Base-by-base conservation (phyloP, 2,888 invertebrate genomes). In the Heterodera filipjevi region DNA sequence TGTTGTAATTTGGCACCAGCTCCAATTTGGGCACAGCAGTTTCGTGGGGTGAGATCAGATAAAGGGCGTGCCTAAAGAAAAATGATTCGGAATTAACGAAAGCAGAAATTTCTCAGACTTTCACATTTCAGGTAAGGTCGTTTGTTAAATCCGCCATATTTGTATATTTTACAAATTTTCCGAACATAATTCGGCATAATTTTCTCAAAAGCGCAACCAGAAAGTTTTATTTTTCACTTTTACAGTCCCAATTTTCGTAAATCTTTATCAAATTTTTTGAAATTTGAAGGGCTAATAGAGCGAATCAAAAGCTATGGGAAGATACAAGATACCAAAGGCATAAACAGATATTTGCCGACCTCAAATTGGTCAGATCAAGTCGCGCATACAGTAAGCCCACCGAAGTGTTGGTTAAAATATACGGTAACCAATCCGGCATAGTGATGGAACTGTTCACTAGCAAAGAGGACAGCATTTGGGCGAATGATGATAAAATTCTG, bases 1-100 rank as follows among this genome's bases (percentile, higher is more conserved):
- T 82, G 76, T 88, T 88, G 77, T 88, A 88, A 78, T 88, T 88
- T 6, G 88, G 88, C 27, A 88, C 88, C 16, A 88, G 79, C 33
- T 86, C 86, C 16, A 86, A 59, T 12, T 78, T 76, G 19, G 77
- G 64, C 19, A 86, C 84, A 14, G 85, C 81, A 2, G 88, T 86
- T 71, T 88, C 88, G 70, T 87, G 84, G 1, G 88, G 88, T 0
- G 87, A 84, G 30, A 88, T 85, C 32, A 88, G 80, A 79, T 88
- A 88, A 81, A 88, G 86, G 12, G 86, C 84, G 79, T 88, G 87
- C 14, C 88, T n/a, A n/a, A 59, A 59, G 8, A 59, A 59, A 85
- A 10, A 27, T 27, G 6, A 59, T 27, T 59, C 46, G 8, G 44
- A 44, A 49, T 49, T 49, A 1, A 6, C 12, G 14, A 49, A 19